Percentiles rank a stretch among this genome's conserved stretches.
Conservation (phyloP, 2,113 vertebrate species). For the Mystacornis crossleyi region DNA sequence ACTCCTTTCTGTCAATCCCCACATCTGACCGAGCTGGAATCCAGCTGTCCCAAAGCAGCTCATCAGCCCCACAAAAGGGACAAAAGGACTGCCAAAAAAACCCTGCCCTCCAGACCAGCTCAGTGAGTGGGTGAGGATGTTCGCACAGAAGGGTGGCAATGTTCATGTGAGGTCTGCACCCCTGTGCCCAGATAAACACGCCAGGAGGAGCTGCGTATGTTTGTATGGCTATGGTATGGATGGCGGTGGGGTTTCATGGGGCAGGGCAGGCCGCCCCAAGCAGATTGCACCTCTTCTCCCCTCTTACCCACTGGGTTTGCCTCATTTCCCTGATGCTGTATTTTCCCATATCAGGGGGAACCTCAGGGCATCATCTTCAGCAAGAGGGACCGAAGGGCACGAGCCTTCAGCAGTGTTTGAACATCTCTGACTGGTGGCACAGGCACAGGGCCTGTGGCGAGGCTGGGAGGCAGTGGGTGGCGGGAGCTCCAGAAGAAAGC, state of each 20-base stretch:
- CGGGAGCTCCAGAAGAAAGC: not conserved
- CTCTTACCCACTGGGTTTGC: not conserved
- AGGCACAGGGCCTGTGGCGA: fast-evolving
- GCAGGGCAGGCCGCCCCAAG: not conserved
- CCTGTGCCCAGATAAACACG: not conserved
- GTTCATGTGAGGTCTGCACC: not conserved
- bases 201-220: not conserved
- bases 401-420: not conserved
- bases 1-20: not conserved
- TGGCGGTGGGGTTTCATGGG: not conserved
- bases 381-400: not conserved
- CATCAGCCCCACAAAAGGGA: not conserved
- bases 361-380: not conserved
- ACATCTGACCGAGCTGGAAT: not conserved
- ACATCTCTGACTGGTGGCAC: not conserved
- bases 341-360: not conserved
- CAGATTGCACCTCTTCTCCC: not conserved
- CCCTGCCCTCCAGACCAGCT: not conserved
- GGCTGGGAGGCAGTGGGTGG: not conserved
- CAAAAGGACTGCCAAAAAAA: not conserved
- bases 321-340: not conserved
- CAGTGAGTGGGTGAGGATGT: not conserved
- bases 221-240: not conserved
- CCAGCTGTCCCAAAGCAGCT: not conserved
- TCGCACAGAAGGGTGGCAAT: not conserved